Conservation (phyloP, 2,113 vertebrate species). For the Zeus faber region DNA sequence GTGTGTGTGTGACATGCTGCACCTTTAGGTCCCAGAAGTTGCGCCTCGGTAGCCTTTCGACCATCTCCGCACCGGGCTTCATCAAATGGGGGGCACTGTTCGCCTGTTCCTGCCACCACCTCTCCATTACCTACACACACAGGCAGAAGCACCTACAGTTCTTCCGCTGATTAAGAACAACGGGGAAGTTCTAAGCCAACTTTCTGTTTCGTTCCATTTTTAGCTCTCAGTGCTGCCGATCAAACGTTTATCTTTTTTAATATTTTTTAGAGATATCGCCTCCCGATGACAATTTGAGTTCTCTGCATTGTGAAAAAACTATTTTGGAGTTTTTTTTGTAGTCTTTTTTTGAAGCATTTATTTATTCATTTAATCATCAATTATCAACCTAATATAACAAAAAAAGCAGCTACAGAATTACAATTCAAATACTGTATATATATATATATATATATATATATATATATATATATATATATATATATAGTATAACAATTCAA, state of each 20-base stretch:
- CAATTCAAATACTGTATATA: background rate
- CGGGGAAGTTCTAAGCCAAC: too few relatives aligned
- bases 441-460: background rate
- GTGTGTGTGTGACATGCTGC: constrained; percentile 13
- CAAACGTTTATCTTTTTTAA: too few relatives aligned
- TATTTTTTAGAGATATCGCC: too few relatives aligned
- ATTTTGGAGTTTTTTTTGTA: too few relatives aligned
- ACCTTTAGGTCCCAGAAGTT: constrained; percentile 98
- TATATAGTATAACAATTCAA: background rate
- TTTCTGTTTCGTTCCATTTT: too few relatives aligned
- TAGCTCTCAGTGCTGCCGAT: too few relatives aligned
- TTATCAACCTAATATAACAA: too few relatives aligned
- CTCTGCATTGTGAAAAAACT: too few relatives aligned
- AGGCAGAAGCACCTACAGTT: background rate
- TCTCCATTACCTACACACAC: constrained; percentile 78
- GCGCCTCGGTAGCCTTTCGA: constrained; percentile 92
- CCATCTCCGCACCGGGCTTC: constrained; percentile 95
- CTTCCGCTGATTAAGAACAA: too few relatives aligned
- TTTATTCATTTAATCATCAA: too few relatives aligned
- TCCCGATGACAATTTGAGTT: too few relatives aligned
- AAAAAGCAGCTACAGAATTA: constrained; percentile 7
- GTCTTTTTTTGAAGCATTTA: too few relatives aligned
- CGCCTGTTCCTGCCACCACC: constrained; percentile 91
- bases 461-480: background rate
- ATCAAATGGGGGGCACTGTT: constrained; percentile 95